Percentiles rank a stretch among this genome's conserved stretches.
Conservation (phyloP, 2,113 vertebrate genomes). For the Microtus richardsoni region DNA sequence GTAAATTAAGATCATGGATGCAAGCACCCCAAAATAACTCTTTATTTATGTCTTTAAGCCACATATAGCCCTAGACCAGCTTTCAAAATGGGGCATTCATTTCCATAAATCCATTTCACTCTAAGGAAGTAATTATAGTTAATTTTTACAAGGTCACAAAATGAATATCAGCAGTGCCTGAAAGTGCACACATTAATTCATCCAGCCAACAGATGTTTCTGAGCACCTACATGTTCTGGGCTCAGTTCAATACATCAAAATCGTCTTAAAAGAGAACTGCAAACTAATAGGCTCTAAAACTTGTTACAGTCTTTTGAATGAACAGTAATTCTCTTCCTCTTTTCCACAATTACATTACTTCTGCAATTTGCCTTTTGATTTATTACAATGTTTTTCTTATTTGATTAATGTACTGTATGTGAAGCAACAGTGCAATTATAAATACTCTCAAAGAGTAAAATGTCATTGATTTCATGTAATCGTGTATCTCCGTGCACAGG, state of each 20-base stretch:
- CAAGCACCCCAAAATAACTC: neutral
- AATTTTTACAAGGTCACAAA: neutral
- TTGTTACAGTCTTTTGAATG: conserved; percentile 1
- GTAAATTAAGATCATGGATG: neutral
- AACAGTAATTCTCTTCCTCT: neutral
- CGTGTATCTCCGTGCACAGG: neutral
- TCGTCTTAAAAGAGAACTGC: neutral
- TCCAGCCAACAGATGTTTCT: neutral
- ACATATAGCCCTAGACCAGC: neutral
- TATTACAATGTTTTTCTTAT: conserved; percentile 42
- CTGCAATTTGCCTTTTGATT: conserved; percentile 48
- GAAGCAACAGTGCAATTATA: neutral
- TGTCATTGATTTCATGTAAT: conserved; percentile 3
- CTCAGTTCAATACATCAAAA: neutral
- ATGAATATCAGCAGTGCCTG: neutral
- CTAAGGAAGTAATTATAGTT: conserved; percentile 26
- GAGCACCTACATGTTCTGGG: neutral
- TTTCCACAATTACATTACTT: conserved; percentile 20
- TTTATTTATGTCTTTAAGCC: neutral
- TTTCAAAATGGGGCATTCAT: neutral
- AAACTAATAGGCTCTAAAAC: neutral
- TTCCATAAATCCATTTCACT: conserved; percentile 14
- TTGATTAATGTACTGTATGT: conserved; percentile 54
- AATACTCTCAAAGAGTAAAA: conserved; percentile 34
- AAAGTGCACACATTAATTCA: neutral